Conservation (phyloP, 2,113 vertebrate genomes). For the Boulengerochromis microlepis region DNA sequence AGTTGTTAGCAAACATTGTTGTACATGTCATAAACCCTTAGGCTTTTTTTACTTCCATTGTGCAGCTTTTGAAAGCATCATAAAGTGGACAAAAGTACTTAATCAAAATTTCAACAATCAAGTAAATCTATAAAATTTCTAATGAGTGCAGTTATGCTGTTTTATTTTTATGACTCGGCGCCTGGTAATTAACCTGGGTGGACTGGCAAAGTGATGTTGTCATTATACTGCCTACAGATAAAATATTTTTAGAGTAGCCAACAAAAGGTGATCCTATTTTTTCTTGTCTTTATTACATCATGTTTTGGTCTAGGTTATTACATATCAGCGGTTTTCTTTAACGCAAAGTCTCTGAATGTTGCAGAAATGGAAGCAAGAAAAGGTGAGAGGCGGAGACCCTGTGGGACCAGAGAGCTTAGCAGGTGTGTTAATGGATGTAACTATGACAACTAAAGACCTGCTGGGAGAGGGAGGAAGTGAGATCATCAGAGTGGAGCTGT, state of each 20-base stretch:
- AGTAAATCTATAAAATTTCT: background rate
- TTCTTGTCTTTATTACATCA: background rate
- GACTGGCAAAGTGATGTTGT: background rate
- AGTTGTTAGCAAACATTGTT: background rate
- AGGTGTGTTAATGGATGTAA: slow-evolving; percentile 54
- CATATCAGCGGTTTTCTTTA: background rate
- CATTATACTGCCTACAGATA: background rate
- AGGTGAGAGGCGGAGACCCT: background rate
- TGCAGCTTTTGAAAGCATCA: background rate
- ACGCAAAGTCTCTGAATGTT: background rate
- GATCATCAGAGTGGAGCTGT: background rate
- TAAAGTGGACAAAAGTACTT: background rate
- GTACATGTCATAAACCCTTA: background rate
- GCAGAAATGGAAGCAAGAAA: background rate
- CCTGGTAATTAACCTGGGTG: background rate
- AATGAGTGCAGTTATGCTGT: background rate
- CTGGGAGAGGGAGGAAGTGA: slow-evolving; percentile 38
- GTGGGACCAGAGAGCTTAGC: slow-evolving; percentile 25
- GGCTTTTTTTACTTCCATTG: background rate
- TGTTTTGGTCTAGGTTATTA: background rate
- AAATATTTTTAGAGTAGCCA: background rate
- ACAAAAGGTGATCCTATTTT: background rate
- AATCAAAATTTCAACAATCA: background rate
- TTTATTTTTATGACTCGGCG: background rate
- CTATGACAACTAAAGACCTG: slow-evolving; percentile 49